phyloP scores from a whole-genome alignment of 2,113 vertebrate genomes.

The Dicerorhinus sumatrensis region DNA sequence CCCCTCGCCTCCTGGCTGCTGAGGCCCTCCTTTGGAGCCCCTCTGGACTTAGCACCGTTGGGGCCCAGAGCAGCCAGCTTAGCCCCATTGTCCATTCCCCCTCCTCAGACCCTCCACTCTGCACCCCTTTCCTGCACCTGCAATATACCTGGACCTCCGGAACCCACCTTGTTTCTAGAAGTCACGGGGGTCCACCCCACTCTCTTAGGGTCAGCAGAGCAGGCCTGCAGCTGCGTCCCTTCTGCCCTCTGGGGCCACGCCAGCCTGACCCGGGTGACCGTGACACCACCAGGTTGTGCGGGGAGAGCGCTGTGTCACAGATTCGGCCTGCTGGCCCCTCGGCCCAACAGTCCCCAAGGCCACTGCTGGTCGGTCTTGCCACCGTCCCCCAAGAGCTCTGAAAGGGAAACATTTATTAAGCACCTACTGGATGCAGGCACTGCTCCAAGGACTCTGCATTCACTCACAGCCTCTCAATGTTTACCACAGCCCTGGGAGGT shows the following conservation, averaged over 20 bases:
- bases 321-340: background rate
- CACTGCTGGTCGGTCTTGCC: background rate
- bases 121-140: background rate
- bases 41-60: background rate
- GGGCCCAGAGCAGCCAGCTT: background rate
- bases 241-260: background rate
- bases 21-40: background rate
- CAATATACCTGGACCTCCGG: background rate
- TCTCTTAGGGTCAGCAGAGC: background rate
- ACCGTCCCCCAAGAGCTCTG: background rate
- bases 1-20: background rate
- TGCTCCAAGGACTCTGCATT: background rate
- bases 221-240: background rate
- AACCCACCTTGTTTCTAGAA: background rate
- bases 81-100: background rate
- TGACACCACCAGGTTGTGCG: background rate
- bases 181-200: background rate
- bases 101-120: background rate
- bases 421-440: background rate
- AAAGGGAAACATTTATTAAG: conserved; percentile 8
- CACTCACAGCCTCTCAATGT: background rate
- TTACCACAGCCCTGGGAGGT: background rate
- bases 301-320: background rate
- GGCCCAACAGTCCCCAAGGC: background rate
- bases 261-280: background rate